A percentile compares a stretch with the other conserved stretches of the same genome.
Evolutionary conservation across 1,140 invertebrate genomes (phyloP).

Genomic region (Contarinia nasturtii): DNA sequence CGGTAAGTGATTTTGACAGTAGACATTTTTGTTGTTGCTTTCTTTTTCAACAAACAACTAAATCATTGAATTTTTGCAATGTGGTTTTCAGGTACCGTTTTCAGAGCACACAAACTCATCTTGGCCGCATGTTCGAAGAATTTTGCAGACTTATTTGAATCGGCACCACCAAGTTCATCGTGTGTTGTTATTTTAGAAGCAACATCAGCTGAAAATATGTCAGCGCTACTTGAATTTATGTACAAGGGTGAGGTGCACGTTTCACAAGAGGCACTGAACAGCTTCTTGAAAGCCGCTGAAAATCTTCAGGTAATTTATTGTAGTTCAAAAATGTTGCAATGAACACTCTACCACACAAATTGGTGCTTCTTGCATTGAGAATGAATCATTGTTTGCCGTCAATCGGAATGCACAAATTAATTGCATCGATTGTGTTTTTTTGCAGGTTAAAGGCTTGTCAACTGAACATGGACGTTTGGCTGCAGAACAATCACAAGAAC

Average conservation of each 20-base stretch:
- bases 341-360: too few species aligned
- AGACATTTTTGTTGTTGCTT: too few species aligned
- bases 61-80: neutral
- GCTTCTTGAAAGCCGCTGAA: constrained; percentile 78
- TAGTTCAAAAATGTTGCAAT: too few species aligned
- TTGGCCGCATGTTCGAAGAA: constrained; percentile 85
- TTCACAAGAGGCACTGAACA: constrained; percentile 70
- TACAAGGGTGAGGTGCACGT: constrained; percentile 84
- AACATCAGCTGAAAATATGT: constrained; percentile 71
- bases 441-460: constrained; percentile 60
- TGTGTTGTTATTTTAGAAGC: constrained; percentile 75
- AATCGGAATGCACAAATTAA: too few species aligned
- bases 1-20: constrained; percentile 35
- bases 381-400: too few species aligned
- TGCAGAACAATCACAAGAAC: constrained; percentile 39
- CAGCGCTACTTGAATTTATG: constrained; percentile 80
- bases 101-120: constrained; percentile 79
- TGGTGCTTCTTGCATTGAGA: too few species aligned
- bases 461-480: constrained; percentile 57
- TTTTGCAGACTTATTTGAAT: constrained; percentile 80
- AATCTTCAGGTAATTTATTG: constrained; percentile 58
- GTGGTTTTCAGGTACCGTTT: constrained; percentile 56
- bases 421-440: too few species aligned
- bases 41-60: too few species aligned
- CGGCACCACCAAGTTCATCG: constrained; percentile 61